Percentiles rank a stretch among this genome's conserved stretches.
phyloP scores from a whole-genome alignment of 2,888 invertebrate species.

The Noctua fimbriata region DNA sequence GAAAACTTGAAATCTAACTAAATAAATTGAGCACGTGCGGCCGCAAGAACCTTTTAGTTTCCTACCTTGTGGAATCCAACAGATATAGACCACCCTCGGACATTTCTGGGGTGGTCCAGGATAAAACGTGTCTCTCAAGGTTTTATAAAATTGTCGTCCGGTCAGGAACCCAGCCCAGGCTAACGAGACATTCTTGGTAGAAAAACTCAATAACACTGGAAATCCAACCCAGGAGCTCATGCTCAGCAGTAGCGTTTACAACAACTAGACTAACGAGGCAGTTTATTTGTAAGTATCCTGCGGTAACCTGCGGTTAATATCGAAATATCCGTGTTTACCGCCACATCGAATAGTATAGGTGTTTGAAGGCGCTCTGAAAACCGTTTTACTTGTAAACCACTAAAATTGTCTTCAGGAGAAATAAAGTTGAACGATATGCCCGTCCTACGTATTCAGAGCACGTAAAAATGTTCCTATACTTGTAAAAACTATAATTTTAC shows the following conservation, averaged over 20 bases:
- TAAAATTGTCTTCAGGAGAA: background rate
- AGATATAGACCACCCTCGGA: too few species aligned
- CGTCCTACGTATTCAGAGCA: conserved; percentile 16
- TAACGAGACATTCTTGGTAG: background rate
- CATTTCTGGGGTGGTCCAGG: background rate
- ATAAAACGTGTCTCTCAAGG: background rate
- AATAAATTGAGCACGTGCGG: too few species aligned
- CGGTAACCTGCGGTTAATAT: background rate
- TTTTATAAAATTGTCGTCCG: background rate
- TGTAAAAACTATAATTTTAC: conserved; percentile 51
- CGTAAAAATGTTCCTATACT: conserved; percentile 22
- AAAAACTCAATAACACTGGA: background rate
- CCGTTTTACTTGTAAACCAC: background rate
- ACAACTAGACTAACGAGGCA: background rate
- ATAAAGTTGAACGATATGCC: conserved; percentile 8
- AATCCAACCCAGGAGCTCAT: background rate
- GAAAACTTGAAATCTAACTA: background rate
- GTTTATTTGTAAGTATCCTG: background rate
- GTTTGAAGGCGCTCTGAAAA: background rate
- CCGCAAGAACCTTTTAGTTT: background rate
- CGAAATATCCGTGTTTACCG: background rate
- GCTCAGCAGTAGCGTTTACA: background rate
- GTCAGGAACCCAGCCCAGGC: background rate
- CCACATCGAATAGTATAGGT: background rate
- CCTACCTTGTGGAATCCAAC: background rate